Evolutionary conservation across 2,113 vertebrate species (phyloP), one percentile per base, ranked within the genome.

Genomic region (Astur gentilis): DNA sequence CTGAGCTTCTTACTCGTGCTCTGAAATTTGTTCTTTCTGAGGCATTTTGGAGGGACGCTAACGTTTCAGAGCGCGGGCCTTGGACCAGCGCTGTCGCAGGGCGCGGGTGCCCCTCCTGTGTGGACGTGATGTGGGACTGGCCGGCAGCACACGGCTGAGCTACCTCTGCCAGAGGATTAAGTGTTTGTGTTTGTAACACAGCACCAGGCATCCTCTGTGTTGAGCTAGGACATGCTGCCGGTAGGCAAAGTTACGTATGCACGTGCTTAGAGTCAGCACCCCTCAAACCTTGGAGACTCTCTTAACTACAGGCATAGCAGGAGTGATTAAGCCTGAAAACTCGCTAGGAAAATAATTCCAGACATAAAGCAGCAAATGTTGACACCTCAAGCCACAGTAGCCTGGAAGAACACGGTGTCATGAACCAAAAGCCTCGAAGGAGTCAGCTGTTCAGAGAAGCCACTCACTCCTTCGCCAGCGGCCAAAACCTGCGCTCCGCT

Each of bases 11-110:
- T 6, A 18, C 20, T 38, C 1, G 13, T 4, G 19, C 27, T 21
- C 26, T 15, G 17, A 18, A 49, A 11, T 19, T 21, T 7, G 8
- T 10, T 71, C 34, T 52, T 88, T 58, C 34, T 44, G n/a, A 11
- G 61, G 34, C 32, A 21, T n/a, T 8, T 47, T 27, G 29, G 14
- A 10, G n/a, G 73, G 55, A 25, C 23, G 27, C 26, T 21, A 11
- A 5, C 1, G 1, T 23, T 26, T 13, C 5, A 6, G 26, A 47
- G n/a, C 0, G 1, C 2, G 32, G 31, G 10, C 23, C 49, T 47
- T 2, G 11, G 45, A 13, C 16, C 44, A 15, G 17, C 4, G 3
- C 26, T 32, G n/a, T 25, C 31, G 27, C 32, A 3, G 0, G 16
- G 38, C 22, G 45, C 15, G 1, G 50, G 67, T 4, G 11, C 19